Evolutionary conservation across 1,140 invertebrate species (phyloP), one percentile per base, ranked within the genome.

Genomic region (Macrobrachium nipponense): DNA sequence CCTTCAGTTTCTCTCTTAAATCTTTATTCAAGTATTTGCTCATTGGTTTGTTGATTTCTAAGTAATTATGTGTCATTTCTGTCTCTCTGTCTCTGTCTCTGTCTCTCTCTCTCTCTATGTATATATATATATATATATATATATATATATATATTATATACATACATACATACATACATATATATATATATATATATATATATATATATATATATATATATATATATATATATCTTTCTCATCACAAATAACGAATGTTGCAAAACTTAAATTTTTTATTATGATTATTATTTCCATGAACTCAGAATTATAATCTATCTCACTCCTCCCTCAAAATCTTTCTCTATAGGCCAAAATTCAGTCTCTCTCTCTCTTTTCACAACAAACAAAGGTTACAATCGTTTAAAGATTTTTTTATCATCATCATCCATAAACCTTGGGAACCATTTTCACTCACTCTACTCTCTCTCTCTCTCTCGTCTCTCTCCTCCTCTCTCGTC

Each of bases 91-190:
- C n/a, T n/a, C 7, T 78, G 20, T 59, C 44, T 51, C 44, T 18
- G 17, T 51, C 20, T 14, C 12, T 18, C 18, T 2, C 20, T 51
- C n/a, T n/a, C n/a, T n/a, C n/a, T n/a, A n/a, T 68, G 18, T 68
- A 68, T 68, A n/a, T 68, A 68, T 68, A 2, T 68, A 68, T 68
- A 5, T 12, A 68, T 68, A n/a, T n/a, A n/a, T n/a, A n/a, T n/a
- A n/a, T n/a, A n/a, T n/a, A n/a, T n/a, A n/a, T n/a, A n/a, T n/a
- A n/a, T n/a, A n/a, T n/a, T n/a, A n/a, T n/a, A n/a, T n/a, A n/a
- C n/a, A n/a, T n/a, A n/a, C n/a, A n/a, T n/a, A n/a, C n/a, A n/a
- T n/a, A n/a, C n/a, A n/a, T n/a, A n/a, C n/a, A n/a, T n/a, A n/a
- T n/a, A n/a, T n/a, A n/a, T n/a, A n/a, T n/a, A n/a, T n/a, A n/a